Evolutionary conservation across 2,888 invertebrate species (phyloP).

Genomic region (Resseliella maxima): DNA sequence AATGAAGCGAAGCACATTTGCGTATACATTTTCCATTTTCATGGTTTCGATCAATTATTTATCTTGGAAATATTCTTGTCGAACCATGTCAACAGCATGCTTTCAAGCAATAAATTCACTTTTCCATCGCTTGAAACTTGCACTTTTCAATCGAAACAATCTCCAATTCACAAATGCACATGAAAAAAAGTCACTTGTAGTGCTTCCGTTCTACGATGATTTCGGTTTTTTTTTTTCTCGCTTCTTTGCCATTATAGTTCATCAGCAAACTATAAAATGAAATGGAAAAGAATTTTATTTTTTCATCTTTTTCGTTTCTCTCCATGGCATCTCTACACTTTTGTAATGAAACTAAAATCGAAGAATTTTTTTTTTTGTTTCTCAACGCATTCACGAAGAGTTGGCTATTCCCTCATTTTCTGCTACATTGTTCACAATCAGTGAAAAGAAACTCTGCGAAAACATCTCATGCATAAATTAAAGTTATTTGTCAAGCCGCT

Average conservation of each 20-base stretch:
- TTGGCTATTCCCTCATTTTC: background rate
- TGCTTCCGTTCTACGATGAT: too few species aligned
- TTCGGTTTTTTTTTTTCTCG: too few species aligned
- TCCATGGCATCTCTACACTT: too few species aligned
- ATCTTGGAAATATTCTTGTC: background rate
- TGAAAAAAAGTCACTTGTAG: too few species aligned
- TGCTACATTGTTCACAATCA: background rate
- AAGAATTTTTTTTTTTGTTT: too few species aligned
- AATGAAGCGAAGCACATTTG: background rate
- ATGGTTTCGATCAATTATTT: constrained; percentile 15
- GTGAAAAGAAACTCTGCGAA: background rate
- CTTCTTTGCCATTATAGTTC: too few species aligned
- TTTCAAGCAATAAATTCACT: background rate
- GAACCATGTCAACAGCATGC: background rate
- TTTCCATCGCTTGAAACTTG: background rate
- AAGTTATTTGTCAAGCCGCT: background rate
- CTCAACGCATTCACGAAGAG: too few species aligned
- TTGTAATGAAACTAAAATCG: too few species aligned
- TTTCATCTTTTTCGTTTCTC: too few species aligned
- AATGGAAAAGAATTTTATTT: too few species aligned
- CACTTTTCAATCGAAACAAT: background rate
- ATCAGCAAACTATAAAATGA: too few species aligned
- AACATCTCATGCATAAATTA: constrained; percentile 25
- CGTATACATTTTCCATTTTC: constrained; percentile 16
- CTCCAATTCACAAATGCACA: too few species aligned